These are phyloP conservation scores for Cyclina sinensis DNA, from an alignment of 1,140 invertebrate genomes.

Conservation along the genomic window DNA sequence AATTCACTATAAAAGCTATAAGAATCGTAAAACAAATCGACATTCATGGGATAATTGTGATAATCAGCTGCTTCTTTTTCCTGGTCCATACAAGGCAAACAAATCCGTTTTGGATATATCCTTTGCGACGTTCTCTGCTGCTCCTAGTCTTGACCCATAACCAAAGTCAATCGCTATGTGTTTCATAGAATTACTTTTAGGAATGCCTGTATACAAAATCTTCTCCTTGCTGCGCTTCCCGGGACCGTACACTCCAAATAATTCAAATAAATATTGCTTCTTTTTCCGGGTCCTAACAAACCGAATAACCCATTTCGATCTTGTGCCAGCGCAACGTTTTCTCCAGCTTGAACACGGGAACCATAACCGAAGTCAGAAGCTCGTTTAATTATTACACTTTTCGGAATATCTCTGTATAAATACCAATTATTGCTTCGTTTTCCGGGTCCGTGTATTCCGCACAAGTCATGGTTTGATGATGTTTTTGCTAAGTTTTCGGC, in stretches of 20 bases:
- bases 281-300: not conserved
- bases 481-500: not conserved
- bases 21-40: too few species aligned
- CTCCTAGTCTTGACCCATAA: not conserved
- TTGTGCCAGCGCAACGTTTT: not conserved
- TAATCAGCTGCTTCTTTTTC: not conserved
- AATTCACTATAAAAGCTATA: too few species aligned
- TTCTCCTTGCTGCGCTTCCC: not conserved
- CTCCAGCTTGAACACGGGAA: not conserved
- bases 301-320: not conserved
- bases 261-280: not conserved
- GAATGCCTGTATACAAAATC: not conserved
- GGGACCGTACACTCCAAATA: not conserved
- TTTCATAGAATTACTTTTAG: too few species aligned
- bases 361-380: not conserved
- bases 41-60: too few species aligned
- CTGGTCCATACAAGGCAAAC: not conserved
- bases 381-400: not conserved
- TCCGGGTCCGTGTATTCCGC: slow-evolving; percentile 18
- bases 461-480: not conserved
- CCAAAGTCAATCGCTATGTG: too few species aligned
- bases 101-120: not conserved
- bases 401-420: not conserved
- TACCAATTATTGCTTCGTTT: not conserved
- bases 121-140: not conserved